Evolutionary conservation across 2,797 vertebrate species (phyloP).

Genomic region (Oreochromis mossambicus): DNA sequence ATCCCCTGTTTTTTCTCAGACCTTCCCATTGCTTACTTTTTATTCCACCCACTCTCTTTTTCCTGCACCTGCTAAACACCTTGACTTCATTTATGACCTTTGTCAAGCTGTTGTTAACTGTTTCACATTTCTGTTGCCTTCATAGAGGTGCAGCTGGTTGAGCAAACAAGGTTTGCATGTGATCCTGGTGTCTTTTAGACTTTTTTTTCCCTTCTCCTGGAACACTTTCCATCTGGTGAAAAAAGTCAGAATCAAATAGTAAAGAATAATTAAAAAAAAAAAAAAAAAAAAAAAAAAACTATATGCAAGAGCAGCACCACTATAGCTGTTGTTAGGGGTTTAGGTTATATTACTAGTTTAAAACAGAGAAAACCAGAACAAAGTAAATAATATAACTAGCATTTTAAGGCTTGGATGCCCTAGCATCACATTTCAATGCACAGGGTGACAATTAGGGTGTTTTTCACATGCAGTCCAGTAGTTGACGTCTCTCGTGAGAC

Average conservation of each 20-base stretch:
- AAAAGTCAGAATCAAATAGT: conserved; percentile 1
- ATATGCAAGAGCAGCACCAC: not conserved
- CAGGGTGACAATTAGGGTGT: not conserved
- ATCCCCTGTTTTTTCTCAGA: conserved; percentile 11
- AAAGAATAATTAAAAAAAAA: not conserved
- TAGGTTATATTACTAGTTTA: not conserved
- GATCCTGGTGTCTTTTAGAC: conserved; percentile 18
- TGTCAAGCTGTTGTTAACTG: conserved; percentile 70
- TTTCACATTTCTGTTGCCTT: conserved; percentile 66
- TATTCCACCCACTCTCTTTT: conserved; percentile 31
- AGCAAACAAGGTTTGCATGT: conserved; percentile 59
- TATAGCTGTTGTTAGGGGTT: not conserved
- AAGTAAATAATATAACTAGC: not conserved
- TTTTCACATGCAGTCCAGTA: rapidly evolving
- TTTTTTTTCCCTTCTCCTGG: not conserved
- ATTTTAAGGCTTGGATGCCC: not conserved
- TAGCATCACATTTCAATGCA: not conserved
- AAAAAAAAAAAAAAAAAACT: not conserved
- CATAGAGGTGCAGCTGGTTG: conserved; percentile 46
- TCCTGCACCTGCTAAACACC: conserved; percentile 76
- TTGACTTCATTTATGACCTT: conserved; percentile 66
- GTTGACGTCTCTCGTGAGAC: rapidly evolving
- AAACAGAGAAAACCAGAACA: not conserved
- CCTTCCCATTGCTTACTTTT: conserved; percentile 7
- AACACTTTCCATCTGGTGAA: conserved; percentile 11